These are phyloP conservation scores for Urocyon cinereoargenteus DNA, from an alignment of 2,797 vertebrate species.

Conservation along the genomic window DNA sequence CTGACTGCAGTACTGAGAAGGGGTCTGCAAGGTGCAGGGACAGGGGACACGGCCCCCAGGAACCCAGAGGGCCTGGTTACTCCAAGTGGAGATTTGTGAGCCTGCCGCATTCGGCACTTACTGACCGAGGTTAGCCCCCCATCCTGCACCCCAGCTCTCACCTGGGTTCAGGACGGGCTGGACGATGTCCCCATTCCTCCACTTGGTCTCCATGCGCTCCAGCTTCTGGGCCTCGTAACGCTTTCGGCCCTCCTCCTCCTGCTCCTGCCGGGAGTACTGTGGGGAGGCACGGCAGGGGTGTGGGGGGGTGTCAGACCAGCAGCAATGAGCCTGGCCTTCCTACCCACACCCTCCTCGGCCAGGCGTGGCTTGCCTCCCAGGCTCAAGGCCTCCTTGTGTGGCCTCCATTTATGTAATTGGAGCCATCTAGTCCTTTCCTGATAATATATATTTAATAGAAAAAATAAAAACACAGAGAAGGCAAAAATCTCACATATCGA, in stretches of 20 bases:
- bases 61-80: no score
- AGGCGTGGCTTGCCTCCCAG: fast-evolving
- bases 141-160: neutral
- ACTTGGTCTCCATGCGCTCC: constrained; percentile 93
- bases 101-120: fast-evolving
- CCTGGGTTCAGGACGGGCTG: constrained; percentile 90
- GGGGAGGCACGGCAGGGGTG: neutral
- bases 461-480: neutral
- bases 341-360: neutral
- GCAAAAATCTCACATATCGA: neutral
- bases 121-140: fast-evolving
- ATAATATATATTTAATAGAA: fast-evolving
- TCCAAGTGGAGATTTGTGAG: fast-evolving
- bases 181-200: constrained; percentile 90
- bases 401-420: fast-evolving
- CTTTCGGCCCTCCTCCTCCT: constrained; percentile 93
- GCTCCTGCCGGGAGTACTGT: constrained; percentile 91
- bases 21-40: fast-evolving
- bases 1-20: fast-evolving
- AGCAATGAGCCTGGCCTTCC: fast-evolving
- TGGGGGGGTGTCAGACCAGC: neutral
- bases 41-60: neutral
- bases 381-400: neutral
- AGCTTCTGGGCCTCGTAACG: constrained; percentile 96
- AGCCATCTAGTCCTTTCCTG: neutral